Percentiles rank a stretch among this genome's conserved stretches.
phyloP scores from a whole-genome alignment of 1,140 invertebrate species.

The Homalodisca vitripennis region DNA sequence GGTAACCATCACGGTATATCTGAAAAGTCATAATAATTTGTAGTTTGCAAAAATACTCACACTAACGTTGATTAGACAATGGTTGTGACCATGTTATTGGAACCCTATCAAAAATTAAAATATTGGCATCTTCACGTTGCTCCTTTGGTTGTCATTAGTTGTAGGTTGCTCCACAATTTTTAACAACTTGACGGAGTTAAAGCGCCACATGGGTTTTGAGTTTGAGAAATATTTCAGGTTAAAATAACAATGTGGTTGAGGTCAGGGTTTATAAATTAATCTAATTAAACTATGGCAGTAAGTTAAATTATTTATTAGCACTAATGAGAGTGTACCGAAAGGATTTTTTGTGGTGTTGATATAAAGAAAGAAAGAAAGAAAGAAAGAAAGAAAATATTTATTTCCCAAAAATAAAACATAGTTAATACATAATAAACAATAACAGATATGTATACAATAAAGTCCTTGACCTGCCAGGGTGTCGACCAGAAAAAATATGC shows the following conservation, averaged over 20 bases:
- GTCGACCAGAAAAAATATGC: no score
- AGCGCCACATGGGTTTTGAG: neutral
- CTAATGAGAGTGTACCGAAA: neutral
- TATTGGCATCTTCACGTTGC: no score
- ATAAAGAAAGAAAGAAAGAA: neutral
- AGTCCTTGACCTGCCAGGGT: no score
- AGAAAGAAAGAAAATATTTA: neutral
- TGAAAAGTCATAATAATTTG: constrained; percentile 47
- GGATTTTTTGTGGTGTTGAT: neutral
- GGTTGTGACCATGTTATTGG: neutral
- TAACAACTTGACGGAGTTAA: neutral
- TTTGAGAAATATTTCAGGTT: no score
- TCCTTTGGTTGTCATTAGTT: neutral
- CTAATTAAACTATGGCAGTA: no score
- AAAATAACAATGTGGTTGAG: no score
- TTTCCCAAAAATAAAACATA: no score
- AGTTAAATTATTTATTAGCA: no score
- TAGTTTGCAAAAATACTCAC: neutral
- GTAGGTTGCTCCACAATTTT: neutral
- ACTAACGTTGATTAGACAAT: neutral
- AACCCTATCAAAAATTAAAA: no score
- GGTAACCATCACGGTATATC: constrained; percentile 93
- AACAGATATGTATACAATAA: no score
- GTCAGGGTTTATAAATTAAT: no score
- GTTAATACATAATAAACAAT: no score